Evolutionary conservation across 2,797 vertebrate species (phyloP).

Genomic region (Schizothorax lantsangensis): DNA sequence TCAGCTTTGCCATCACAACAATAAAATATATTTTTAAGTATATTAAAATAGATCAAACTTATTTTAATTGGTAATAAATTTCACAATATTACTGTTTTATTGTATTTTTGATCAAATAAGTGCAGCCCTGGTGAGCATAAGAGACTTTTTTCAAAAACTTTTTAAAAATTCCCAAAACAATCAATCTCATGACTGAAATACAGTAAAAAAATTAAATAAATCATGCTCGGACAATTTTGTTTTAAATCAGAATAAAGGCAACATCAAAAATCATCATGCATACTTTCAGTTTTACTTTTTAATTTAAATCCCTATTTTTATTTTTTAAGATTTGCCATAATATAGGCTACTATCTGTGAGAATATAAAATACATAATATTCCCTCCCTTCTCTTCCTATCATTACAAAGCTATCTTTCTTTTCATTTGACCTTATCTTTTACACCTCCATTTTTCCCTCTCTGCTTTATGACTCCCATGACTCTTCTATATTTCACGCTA

Average conservation of each 20-base stretch:
- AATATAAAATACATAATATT: background rate
- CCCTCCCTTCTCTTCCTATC: background rate
- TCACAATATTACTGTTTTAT: background rate
- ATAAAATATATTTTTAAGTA: background rate
- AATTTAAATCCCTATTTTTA: background rate
- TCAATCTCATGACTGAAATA: background rate
- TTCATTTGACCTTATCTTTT: constrained; percentile 43
- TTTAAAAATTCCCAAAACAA: background rate
- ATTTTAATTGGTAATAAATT: background rate
- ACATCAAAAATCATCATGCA: background rate
- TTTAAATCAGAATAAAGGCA: background rate
- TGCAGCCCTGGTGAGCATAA: background rate
- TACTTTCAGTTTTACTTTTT: background rate
- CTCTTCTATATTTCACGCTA: constrained; percentile 26
- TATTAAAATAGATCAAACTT: background rate
- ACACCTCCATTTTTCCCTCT: constrained; percentile 14
- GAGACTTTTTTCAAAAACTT: background rate
- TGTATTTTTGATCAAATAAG: background rate
- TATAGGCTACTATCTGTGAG: background rate
- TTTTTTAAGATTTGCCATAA: background rate
- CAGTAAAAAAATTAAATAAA: background rate
- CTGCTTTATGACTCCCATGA: constrained; percentile 29
- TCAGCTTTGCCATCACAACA: background rate
- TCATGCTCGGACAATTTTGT: too few species aligned
- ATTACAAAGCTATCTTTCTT: constrained; percentile 9